Percentiles rank a stretch among this genome's conserved stretches.
Conservation (phyloP, 2,113 vertebrate genomes). For the Lipotes vexillifer region DNA sequence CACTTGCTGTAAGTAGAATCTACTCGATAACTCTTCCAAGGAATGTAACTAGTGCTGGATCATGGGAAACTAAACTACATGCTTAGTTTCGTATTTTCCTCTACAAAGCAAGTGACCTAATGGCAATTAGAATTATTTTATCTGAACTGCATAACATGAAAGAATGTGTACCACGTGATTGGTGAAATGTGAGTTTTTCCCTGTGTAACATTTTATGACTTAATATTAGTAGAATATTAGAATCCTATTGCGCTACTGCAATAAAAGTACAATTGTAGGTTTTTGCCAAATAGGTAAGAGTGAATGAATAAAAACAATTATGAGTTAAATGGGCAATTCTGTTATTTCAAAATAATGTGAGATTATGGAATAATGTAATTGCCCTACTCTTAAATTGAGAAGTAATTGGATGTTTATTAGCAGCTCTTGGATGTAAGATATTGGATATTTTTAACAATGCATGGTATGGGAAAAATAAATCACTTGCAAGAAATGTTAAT, state of each 20-base stretch:
- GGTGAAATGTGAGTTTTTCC: neutral
- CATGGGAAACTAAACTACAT: neutral
- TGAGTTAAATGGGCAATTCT: conserved; percentile 41
- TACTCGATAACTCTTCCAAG: neutral
- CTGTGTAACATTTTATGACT: conserved; percentile 4
- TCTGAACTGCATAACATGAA: neutral
- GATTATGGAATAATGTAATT: conserved; percentile 52
- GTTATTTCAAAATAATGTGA: conserved; percentile 44
- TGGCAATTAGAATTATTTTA: neutral
- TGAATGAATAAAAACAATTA: conserved; percentile 15
- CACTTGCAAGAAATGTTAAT: neutral
- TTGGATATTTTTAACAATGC: conserved; percentile 9
- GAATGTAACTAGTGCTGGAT: neutral
- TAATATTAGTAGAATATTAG: conserved; percentile 37
- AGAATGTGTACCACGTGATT: neutral
- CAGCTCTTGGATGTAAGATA: conserved; percentile 42
- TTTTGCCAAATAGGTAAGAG: conserved; percentile 38
- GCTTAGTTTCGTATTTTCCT: neutral
- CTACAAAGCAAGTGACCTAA: neutral
- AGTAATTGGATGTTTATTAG: conserved; percentile 62
- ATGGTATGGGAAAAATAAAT: conserved; percentile 22
- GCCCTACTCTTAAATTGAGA: conserved; percentile 37
- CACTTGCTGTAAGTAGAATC: neutral
- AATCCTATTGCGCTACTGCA: neutral
- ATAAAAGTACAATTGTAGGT: conserved; percentile 31